Base-by-base conservation (phyloP, 2,888 invertebrate species). In the Nomada hirtipes region DNA sequence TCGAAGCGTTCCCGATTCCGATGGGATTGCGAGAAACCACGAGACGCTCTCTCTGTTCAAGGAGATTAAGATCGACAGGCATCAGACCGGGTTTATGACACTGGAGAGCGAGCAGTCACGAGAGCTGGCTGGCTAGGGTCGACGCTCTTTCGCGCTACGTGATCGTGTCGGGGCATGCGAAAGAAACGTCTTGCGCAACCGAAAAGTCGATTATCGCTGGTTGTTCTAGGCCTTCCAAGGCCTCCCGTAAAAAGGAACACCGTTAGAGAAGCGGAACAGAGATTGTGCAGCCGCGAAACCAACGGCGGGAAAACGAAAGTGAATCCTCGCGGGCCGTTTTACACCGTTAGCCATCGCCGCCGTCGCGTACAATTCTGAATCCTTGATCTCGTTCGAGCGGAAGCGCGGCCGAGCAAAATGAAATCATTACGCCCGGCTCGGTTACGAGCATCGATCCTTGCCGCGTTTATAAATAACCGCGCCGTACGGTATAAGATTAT, bases 201-300 rank as follows among this genome's bases (percentile, higher is more conserved):
- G 52, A 68, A 69, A 69, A 60, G 29, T 68, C 81, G 57, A 74
- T 63, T 70, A 67, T 72, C 64, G 61, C 36, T 1, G 64, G 44
- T 83, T 83, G 72, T 44, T 83, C 79, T 76, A 83, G 84, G 79
- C 70, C 79, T 72, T 72, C 65, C 76, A 84, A 84, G 79, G 83
- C 61, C 53, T 52, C 20, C n/a, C 47, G 55, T 44, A 57, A 67
- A 65, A 76, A 64, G 36, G 44, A 26, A 18, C 61, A 50, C 83
- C 83, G 84, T 84, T 83, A 83, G 83, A 76, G 15, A n/a, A 67
- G 67, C 65, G 79, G 63, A 59, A 73, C 50, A 73, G 42, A 23
- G 64, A 26, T 29, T 18, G 42, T 26, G 63, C 18, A 55, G 69
- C 59, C 61, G 52, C 20, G 44, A 20, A 20, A n/a, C 44, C 15